These are phyloP conservation scores for Argentina silus DNA, from an alignment of 2,797 vertebrate genomes.

Conservation along the genomic window DNA sequence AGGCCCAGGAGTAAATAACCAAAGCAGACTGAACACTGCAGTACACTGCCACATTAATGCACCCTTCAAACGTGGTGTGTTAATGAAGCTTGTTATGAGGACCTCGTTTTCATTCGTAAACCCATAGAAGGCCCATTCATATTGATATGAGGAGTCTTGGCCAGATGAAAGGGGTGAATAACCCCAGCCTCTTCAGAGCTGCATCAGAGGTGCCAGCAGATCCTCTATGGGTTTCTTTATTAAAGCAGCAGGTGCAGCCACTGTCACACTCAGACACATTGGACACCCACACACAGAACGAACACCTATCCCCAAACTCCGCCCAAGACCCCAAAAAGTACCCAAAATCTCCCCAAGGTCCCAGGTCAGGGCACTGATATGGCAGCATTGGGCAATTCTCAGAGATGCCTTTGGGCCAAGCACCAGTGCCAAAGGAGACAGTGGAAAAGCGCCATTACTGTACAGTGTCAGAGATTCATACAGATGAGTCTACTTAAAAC, in stretches of 20 bases:
- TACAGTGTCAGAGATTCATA: too few relatives aligned
- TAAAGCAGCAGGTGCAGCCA: constrained; percentile 38
- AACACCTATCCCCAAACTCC: neutral
- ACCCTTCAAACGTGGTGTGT: constrained; percentile 57
- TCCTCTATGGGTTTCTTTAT: neutral
- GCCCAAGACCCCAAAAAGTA: too few relatives aligned
- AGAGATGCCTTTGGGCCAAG: too few relatives aligned
- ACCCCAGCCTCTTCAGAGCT: constrained; percentile 51
- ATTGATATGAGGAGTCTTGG: constrained; percentile 71
- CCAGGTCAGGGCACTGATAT: too few relatives aligned
- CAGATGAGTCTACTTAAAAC: too few relatives aligned
- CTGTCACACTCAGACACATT: constrained; percentile 8
- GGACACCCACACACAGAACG: neutral
- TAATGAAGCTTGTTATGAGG: constrained; percentile 56
- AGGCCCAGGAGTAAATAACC: constrained; percentile 39
- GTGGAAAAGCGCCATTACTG: too few relatives aligned
- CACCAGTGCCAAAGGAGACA: too few relatives aligned
- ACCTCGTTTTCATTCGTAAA: constrained; percentile 60
- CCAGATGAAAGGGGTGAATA: constrained; percentile 59
- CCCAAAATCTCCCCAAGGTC: too few relatives aligned
- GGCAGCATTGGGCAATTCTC: too few relatives aligned
- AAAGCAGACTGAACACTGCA: constrained; percentile 26
- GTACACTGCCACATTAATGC: constrained; percentile 29
- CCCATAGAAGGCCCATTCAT: constrained; percentile 62
- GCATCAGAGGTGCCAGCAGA: constrained; percentile 40